Percentiles rank a stretch among this genome's conserved stretches.
Evolutionary conservation across 2,888 invertebrate genomes (phyloP).

Genomic region (Phania funesta): DNA sequence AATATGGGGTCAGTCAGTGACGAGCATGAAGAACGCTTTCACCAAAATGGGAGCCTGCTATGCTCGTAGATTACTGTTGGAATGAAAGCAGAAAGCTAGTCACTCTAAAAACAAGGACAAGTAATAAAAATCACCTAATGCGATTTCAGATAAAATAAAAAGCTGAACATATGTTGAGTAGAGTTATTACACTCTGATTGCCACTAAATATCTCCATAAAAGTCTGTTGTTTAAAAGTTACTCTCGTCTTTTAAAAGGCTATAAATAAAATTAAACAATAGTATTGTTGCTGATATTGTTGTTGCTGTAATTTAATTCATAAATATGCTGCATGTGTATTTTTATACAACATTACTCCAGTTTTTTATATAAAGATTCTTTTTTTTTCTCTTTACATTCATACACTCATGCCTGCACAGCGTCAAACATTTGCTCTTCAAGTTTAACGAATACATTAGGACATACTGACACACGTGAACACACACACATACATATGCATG

Average conservation of each 20-base stretch:
- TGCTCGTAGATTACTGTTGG: too few species aligned
- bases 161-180: too few species aligned
- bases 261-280: slow-evolving; percentile 36
- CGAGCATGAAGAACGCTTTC: too few species aligned
- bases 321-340: slow-evolving; percentile 47
- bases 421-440: neutral
- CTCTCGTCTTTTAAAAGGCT: slow-evolving; percentile 20
- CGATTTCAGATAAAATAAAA: too few species aligned
- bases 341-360: slow-evolving; percentile 17
- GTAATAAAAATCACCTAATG: too few species aligned
- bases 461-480: neutral
- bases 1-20: too few species aligned
- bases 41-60: too few species aligned
- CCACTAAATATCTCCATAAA: slow-evolving; percentile 39
- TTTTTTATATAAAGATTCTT: slow-evolving; percentile 26
- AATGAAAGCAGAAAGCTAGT: too few species aligned
- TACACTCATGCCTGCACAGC: neutral
- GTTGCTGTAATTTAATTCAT: slow-evolving; percentile 22
- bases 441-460: neutral
- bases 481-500: too few species aligned
- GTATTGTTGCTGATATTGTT: slow-evolving; percentile 25
- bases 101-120: too few species aligned
- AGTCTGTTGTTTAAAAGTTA: slow-evolving; percentile 10
- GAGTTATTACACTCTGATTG: slow-evolving; percentile 50
- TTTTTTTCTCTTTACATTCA: slow-evolving; percentile 28